A percentile compares a stretch with the other conserved stretches of the same genome.
Conservation (phyloP, 2,113 vertebrate species). For the Bubo bubo region DNA sequence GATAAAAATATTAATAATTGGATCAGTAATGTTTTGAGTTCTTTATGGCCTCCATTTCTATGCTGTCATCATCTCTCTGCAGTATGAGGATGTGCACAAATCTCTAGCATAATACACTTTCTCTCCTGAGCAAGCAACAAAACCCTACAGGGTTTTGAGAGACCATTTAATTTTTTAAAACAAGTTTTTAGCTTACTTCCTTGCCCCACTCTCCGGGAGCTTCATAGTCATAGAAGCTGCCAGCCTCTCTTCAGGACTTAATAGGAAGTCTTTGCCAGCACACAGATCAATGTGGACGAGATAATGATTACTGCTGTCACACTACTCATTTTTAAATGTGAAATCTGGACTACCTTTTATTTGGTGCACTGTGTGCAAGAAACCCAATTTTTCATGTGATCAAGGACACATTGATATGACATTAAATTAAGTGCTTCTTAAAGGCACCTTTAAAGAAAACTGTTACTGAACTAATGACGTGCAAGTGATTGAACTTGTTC, state of each 20-base stretch:
- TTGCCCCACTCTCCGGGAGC: neutral
- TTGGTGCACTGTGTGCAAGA: neutral
- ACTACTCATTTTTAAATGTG: conserved; percentile 33
- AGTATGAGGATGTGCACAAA: neutral
- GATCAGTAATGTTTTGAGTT: conserved; percentile 15
- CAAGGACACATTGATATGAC: conserved; percentile 6
- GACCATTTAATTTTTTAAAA: conserved; percentile 23
- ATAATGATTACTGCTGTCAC: conserved; percentile 60
- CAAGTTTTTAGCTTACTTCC: conserved; percentile 34
- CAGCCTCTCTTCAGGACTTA: conserved; percentile 19
- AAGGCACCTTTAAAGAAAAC: conserved; percentile 25
- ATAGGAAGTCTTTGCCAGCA: conserved; percentile 30
- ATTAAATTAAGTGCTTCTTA: conserved; percentile 52
- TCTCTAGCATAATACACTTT: neutral
- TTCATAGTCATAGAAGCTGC: neutral
- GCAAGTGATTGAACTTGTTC: conserved; percentile 16
- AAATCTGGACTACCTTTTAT: conserved; percentile 41
- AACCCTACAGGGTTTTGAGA: neutral
- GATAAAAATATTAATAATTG: conserved; percentile 58
- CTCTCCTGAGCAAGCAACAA: neutral
- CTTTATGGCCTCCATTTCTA: neutral
- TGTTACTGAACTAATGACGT: conserved; percentile 36
- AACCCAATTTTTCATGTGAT: conserved; percentile 10
- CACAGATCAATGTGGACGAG: conserved; percentile 1
- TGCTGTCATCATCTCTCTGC: neutral